Conservation (phyloP, 2,797 vertebrate species). For the Tauraco hartlaubi region DNA sequence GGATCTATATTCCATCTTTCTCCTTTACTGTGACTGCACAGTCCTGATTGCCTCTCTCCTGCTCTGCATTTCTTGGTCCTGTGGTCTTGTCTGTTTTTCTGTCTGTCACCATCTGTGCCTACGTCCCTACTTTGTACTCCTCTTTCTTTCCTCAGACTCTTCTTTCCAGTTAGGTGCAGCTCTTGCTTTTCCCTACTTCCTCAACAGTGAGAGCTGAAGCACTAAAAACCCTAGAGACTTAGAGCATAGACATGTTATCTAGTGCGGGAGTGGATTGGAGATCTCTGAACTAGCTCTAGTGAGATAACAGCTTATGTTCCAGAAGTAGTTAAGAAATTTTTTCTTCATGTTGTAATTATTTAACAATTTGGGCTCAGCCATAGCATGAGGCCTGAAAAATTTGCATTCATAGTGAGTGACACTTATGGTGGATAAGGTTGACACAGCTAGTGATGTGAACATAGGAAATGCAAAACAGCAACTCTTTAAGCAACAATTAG, state of each 20-base stretch:
- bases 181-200: neutral
- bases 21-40: neutral
- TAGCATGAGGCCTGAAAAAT: neutral
- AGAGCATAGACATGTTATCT: neutral
- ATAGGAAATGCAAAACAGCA: neutral
- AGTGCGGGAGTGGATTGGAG: neutral
- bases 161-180: neutral
- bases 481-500: neutral
- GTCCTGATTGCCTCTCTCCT: neutral
- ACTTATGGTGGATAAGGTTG: neutral
- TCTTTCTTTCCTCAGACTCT: neutral
- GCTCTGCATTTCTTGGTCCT: neutral
- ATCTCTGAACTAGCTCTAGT: neutral
- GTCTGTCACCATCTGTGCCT: neutral
- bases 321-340: neutral
- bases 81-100: neutral
- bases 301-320: neutral
- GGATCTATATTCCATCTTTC: neutral
- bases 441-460: neutral
- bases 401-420: neutral
- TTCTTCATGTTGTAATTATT: neutral
- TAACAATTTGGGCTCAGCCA: neutral
- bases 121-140: neutral
- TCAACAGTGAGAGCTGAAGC: neutral
- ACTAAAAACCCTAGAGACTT: neutral